Conservation (phyloP, 2,113 vertebrate species). For the Serilophus lunatus region DNA sequence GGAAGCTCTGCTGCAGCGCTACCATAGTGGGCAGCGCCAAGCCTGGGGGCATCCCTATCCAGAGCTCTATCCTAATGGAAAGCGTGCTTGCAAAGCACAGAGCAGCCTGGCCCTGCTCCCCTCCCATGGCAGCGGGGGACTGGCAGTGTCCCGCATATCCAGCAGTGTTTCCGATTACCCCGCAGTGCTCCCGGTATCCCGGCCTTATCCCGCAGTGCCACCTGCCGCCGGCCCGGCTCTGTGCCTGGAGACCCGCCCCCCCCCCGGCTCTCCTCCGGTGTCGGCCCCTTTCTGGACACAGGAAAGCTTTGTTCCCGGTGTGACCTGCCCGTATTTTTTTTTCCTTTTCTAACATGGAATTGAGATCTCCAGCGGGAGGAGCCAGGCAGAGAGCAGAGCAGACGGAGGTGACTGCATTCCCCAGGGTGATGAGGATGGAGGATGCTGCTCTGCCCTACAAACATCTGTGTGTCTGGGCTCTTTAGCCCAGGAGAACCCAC, state of each 20-base stretch:
- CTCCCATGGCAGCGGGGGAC: background rate
- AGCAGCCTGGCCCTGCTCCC: background rate
- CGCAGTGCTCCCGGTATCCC: background rate
- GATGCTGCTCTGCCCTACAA: background rate
- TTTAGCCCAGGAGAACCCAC: background rate
- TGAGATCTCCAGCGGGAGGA: background rate
- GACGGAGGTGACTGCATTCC: rapidly evolving
- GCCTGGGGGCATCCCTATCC: background rate
- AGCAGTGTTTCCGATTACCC: background rate
- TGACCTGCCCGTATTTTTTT: background rate
- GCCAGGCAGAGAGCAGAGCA: background rate
- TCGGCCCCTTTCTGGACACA: background rate
- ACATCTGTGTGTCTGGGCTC: background rate
- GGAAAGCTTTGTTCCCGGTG: background rate
- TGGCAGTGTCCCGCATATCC: background rate
- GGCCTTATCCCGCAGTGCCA: constrained; percentile 5
- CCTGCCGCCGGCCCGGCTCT: background rate
- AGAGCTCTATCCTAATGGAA: background rate
- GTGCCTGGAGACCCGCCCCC: background rate
- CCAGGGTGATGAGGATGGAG: background rate
- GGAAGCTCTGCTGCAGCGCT: background rate
- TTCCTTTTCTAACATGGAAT: rapidly evolving
- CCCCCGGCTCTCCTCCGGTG: background rate
- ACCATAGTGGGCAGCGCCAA: rapidly evolving
- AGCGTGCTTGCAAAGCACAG: background rate